These are phyloP conservation scores for Myotis brandtii DNA, from an alignment of 2,113 vertebrate genomes.

Conservation along the genomic window DNA sequence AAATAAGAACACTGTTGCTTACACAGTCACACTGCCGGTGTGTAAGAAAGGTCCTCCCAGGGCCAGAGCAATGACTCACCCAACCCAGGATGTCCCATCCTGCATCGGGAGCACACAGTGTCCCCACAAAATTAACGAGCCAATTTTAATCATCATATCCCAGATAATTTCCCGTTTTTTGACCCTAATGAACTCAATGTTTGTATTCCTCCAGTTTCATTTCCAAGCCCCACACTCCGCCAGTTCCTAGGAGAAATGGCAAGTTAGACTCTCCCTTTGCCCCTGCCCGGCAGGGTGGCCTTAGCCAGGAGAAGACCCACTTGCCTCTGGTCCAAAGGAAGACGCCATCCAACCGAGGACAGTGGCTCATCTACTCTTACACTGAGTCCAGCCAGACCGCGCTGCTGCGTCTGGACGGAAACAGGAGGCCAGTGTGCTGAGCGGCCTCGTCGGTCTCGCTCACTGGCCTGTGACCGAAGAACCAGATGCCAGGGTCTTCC, in stretches of 20 bases:
- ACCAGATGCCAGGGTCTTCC: background rate
- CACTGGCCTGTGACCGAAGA: background rate
- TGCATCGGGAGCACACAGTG: background rate
- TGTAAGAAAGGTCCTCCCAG: background rate
- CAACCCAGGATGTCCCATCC: background rate
- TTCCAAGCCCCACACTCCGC: background rate
- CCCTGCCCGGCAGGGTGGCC: background rate
- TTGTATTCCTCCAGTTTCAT: constrained; percentile 16
- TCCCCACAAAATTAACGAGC: background rate
- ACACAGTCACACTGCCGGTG: background rate
- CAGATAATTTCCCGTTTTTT: constrained; percentile 1
- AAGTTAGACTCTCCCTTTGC: background rate
- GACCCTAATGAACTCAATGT: background rate
- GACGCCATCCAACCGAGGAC: background rate
- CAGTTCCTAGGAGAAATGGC: background rate
- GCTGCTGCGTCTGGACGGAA: background rate
- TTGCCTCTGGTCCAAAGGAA: background rate
- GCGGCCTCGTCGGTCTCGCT: background rate
- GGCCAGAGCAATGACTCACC: background rate
- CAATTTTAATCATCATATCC: background rate
- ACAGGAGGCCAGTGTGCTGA: background rate
- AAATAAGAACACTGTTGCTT: background rate
- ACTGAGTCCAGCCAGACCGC: background rate
- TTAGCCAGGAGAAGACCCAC: background rate
- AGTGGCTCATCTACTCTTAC: background rate